Evolutionary conservation across 2,797 vertebrate species (phyloP), one percentile per base, ranked within the genome.

Genomic region (Microtus agrestis): DNA sequence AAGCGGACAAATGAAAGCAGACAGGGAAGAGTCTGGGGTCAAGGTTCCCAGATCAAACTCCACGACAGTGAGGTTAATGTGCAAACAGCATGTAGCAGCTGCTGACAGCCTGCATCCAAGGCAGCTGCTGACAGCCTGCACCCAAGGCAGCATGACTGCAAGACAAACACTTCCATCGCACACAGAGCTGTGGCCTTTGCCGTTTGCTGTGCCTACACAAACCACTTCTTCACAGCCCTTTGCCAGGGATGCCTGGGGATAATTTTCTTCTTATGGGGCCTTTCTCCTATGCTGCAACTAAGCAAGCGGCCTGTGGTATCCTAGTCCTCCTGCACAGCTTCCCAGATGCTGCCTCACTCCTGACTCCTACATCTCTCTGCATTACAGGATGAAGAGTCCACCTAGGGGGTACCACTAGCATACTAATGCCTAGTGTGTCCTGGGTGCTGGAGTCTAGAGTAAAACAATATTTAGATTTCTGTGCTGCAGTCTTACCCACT

Each of bases 141-240:
- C 91, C 97, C 54, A 27, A 94, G 93, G 96, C 85, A 74, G 80
- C 79, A 95, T 84, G 97, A 94, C 96, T 37, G 29, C 79, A 89
- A 96, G 97, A 96, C 96, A 96, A 96, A 95, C 91, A 89, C 90
- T 93, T 92, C 78, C 8, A 1, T 94, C 86, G 89, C 56, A 88
- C 85, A 54, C 51, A 92, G 91, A 96, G 82, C 76, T 4, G 13
- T 59, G 71, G 82, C 82, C 91, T 90, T 37, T 91, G 96, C 71
- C 74, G 61, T 91, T 87, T 71, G 65, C 51, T 69, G 29, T 51
- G 63, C 63, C 91, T 82, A 71, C 82, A 96, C 78, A 81, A 81
- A 95, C 76, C 67, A 34, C 78, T 81, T 96, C 90, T 94, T 94
- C 59, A 25, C 54, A 81, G 87, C 71, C 63, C 91, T 94, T 93